Percentiles rank a stretch among this genome's conserved stretches.
Evolutionary conservation across 2,113 vertebrate genomes (phyloP).

Genomic region (Mobula hypostoma): DNA sequence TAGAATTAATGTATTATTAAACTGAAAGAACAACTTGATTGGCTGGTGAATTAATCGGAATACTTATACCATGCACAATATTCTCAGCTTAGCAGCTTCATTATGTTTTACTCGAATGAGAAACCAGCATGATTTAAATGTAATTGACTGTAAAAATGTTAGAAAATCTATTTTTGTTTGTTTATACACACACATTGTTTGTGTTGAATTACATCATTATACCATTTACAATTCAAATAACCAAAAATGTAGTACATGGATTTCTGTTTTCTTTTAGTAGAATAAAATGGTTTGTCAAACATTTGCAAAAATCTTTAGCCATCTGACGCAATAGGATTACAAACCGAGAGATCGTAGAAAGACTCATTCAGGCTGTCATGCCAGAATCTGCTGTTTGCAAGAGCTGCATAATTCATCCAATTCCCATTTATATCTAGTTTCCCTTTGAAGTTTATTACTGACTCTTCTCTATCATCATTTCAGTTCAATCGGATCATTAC

Average conservation of each 20-base stretch:
- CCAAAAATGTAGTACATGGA: neutral
- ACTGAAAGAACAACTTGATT: neutral
- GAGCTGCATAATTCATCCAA: neutral
- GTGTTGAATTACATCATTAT: neutral
- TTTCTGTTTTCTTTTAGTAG: neutral
- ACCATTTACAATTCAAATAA: neutral
- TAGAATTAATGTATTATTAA: neutral
- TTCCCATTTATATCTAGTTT: neutral
- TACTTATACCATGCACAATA: neutral
- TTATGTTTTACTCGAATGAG: neutral
- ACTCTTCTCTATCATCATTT: neutral
- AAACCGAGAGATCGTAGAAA: neutral
- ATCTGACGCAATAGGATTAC: neutral
- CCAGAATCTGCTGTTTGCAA: neutral
- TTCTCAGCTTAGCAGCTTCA: neutral
- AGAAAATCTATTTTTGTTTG: neutral
- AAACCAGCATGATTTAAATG: neutral
- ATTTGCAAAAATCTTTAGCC: neutral
- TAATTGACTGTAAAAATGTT: neutral
- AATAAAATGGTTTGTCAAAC: neutral
- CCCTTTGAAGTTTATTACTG: neutral
- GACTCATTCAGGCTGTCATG: neutral
- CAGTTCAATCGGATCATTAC: neutral
- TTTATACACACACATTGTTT: neutral
- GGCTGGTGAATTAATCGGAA: neutral